phyloP scores from a whole-genome alignment of 2,113 vertebrate genomes.

The Petrocephalus microphthalmus region DNA sequence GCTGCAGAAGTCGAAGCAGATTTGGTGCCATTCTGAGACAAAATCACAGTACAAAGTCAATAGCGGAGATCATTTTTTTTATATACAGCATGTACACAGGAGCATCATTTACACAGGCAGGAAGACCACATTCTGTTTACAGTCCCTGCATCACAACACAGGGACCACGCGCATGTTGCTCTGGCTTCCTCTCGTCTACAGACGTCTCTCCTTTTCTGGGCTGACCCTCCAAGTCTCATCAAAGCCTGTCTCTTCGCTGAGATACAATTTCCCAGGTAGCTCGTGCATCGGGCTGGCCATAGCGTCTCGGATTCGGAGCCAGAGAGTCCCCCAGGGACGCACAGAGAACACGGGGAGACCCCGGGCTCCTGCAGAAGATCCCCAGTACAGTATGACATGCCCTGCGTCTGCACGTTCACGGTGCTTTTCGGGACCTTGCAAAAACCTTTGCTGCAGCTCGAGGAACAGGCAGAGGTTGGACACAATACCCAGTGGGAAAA shows the following conservation, averaged over 20 bases:
- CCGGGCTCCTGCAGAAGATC: background rate
- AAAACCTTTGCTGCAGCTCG: background rate
- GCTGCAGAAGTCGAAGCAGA: conserved; percentile 41
- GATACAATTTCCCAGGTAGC: background rate
- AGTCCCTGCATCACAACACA: conserved; percentile 51
- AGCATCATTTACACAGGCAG: conserved; percentile 58
- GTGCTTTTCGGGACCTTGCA: background rate
- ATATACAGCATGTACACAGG: conserved; percentile 69
- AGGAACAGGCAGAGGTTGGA: background rate
- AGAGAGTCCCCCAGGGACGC: background rate
- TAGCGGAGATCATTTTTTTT: conserved; percentile 39
- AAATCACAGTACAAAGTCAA: conserved; percentile 57
- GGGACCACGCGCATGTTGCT: conserved; percentile 48
- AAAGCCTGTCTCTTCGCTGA: background rate
- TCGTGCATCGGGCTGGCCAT: background rate
- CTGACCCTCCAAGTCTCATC: background rate
- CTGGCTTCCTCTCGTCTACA: background rate
- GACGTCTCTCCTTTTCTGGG: background rate
- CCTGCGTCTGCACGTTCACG: background rate
- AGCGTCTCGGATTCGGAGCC: background rate
- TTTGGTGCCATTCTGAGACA: conserved; percentile 47
- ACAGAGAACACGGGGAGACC: background rate
- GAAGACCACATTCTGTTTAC: conserved; percentile 60
- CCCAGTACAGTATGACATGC: background rate
- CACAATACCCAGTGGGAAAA: background rate